phyloP scores from a whole-genome alignment of 2,797 vertebrate genomes.

The Brotula barbata region DNA sequence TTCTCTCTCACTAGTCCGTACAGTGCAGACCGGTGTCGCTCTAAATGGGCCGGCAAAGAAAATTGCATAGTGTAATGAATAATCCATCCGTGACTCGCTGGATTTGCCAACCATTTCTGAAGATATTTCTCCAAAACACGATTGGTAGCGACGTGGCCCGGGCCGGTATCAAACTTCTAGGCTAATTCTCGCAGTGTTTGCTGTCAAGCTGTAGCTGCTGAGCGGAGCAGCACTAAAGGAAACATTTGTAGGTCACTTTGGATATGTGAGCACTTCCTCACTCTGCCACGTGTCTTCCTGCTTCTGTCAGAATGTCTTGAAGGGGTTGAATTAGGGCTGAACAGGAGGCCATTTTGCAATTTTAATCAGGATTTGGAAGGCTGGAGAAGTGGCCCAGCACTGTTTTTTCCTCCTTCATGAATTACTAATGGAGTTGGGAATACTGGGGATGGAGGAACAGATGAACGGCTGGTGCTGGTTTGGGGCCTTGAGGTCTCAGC shows the following conservation, averaged over 20 bases:
- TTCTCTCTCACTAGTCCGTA: background rate
- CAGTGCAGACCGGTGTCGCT: background rate
- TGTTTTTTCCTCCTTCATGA: constrained; percentile 63
- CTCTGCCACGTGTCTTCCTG: constrained; percentile 39
- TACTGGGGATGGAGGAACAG: constrained; percentile 30
- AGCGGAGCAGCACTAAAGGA: constrained; percentile 18
- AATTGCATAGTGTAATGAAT: constrained; percentile 1
- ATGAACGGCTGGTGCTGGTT: constrained; percentile 47
- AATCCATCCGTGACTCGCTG: constrained; percentile 23
- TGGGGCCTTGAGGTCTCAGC: constrained; percentile 37
- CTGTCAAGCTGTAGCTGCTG: constrained; percentile 18
- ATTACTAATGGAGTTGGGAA: constrained; percentile 66
- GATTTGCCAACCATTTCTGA: constrained; percentile 18
- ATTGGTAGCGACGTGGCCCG: constrained; percentile 11
- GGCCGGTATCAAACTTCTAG: background rate
- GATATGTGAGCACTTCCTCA: constrained; percentile 54
- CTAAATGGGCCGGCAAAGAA: constrained; percentile 3
- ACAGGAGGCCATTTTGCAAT: constrained; percentile 79
- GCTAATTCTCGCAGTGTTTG: background rate
- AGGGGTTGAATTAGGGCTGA: constrained; percentile 66
- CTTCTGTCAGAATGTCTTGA: constrained; percentile 62
- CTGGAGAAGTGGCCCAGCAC: constrained; percentile 59
- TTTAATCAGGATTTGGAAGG: constrained; percentile 76
- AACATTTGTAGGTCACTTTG: constrained; percentile 52
- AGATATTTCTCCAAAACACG: constrained; percentile 19